These are phyloP conservation scores for Manacus vitellinus DNA, from an alignment of 2,113 vertebrate species.

Conservation along the genomic window DNA sequence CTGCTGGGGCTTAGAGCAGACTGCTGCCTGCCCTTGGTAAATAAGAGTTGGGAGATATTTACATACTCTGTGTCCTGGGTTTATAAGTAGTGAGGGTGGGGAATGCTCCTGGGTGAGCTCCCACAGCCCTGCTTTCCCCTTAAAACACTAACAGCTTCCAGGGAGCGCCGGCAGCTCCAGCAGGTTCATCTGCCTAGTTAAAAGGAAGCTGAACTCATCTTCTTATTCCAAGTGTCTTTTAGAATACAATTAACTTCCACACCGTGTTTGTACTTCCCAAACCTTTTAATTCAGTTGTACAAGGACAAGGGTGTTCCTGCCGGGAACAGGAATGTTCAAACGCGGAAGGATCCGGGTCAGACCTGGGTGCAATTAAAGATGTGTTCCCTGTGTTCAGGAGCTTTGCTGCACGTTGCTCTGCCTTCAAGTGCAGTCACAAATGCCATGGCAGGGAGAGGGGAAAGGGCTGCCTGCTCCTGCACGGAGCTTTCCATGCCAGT, in stretches of 20 bases:
- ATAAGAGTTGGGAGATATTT: background rate
- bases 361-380: background rate
- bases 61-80: background rate
- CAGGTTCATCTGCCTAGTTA: background rate
- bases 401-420: background rate
- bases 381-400: background rate
- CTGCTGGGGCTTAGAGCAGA: background rate
- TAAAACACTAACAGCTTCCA: background rate
- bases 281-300: background rate
- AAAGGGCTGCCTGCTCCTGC: background rate
- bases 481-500: background rate
- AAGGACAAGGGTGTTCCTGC: background rate
- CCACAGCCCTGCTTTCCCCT: background rate
- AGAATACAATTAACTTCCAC: constrained; percentile 46
- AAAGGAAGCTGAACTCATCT: background rate
- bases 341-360: background rate
- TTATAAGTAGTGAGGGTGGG: background rate
- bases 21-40: background rate
- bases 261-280: background rate
- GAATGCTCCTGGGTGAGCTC: background rate
- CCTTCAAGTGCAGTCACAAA: background rate
- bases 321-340: background rate
- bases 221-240: background rate
- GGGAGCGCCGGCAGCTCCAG: constrained; percentile 3
- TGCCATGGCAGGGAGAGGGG: background rate